These are phyloP conservation scores for Xiphophorus hellerii DNA, from an alignment of 2,113 vertebrate species.

Conservation along the genomic window DNA sequence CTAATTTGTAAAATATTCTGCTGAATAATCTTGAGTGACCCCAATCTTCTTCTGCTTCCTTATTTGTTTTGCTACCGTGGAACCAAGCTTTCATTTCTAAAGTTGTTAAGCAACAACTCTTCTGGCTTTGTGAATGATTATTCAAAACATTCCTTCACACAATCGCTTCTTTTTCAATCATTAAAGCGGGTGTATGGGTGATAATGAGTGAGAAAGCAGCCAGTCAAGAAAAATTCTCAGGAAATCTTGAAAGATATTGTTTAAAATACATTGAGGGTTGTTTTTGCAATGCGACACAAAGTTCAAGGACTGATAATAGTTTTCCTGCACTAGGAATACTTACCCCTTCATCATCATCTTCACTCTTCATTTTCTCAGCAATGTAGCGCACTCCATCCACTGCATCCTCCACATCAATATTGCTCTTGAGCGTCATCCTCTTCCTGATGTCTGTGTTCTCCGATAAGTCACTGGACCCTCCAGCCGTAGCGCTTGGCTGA, in stretches of 20 bases:
- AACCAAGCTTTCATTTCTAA: not conserved
- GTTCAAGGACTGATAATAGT: no score
- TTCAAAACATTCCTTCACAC: not conserved
- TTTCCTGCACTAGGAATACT: constrained; percentile 16
- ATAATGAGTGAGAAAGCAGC: not conserved
- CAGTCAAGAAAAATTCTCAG: not conserved
- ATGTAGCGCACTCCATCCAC: constrained; percentile 82
- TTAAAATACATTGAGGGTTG: not conserved
- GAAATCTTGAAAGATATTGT: not conserved
- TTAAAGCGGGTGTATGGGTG: not conserved
- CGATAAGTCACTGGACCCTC: constrained; percentile 68
- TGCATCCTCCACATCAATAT: constrained; percentile 78
- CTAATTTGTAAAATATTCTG: not conserved
- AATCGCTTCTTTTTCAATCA: not conserved
- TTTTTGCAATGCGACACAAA: no score
- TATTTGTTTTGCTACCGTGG: not conserved
- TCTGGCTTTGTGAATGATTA: not conserved
- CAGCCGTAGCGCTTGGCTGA: constrained; percentile 76
- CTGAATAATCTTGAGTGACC: not conserved
- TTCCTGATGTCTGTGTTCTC: constrained; percentile 78
- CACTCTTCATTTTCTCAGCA: constrained; percentile 83
- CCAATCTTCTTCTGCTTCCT: not conserved
- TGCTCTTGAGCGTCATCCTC: constrained; percentile 74
- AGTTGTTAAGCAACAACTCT: not conserved
- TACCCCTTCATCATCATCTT: constrained; percentile 84